These are phyloP conservation scores for Bubo scandiacus DNA, from an alignment of 2,113 vertebrate genomes.

Conservation along the genomic window DNA sequence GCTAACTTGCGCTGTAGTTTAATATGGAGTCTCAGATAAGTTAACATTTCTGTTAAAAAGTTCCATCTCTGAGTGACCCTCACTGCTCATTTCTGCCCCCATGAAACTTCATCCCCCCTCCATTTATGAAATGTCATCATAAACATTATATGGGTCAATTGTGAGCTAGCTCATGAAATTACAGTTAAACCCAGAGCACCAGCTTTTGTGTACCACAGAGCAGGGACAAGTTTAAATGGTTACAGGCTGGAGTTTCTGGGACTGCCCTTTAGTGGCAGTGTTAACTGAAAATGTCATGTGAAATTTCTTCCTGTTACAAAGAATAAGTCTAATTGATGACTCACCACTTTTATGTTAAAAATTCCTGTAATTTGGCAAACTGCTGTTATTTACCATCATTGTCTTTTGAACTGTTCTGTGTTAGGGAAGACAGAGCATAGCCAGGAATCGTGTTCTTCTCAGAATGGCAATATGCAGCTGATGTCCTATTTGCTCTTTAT, in stretches of 20 bases:
- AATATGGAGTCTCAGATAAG: neutral
- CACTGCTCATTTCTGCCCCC: neutral
- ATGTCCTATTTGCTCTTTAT: neutral
- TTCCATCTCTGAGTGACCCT: neutral
- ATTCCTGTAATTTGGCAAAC: neutral
- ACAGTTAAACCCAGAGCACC: neutral
- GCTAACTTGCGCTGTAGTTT: neutral
- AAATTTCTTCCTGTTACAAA: neutral
- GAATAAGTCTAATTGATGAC: neutral
- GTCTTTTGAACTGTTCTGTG: neutral
- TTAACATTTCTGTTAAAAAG: neutral
- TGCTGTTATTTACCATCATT: neutral
- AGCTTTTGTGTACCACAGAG: neutral
- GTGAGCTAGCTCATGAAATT: neutral
- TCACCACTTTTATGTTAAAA: neutral
- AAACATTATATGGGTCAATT: neutral
- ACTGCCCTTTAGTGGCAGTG: neutral
- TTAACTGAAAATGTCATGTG: neutral
- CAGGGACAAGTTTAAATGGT: neutral
- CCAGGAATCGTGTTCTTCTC: neutral
- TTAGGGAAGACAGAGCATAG: neutral
- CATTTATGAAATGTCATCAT: neutral
- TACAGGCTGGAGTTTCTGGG: neutral
- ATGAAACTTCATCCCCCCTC: neutral
- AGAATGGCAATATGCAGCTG: neutral